These are phyloP conservation scores for Rhynchonema sp. DNA, from an alignment of 2,888 invertebrate genomes.

Conservation along the genomic window DNA sequence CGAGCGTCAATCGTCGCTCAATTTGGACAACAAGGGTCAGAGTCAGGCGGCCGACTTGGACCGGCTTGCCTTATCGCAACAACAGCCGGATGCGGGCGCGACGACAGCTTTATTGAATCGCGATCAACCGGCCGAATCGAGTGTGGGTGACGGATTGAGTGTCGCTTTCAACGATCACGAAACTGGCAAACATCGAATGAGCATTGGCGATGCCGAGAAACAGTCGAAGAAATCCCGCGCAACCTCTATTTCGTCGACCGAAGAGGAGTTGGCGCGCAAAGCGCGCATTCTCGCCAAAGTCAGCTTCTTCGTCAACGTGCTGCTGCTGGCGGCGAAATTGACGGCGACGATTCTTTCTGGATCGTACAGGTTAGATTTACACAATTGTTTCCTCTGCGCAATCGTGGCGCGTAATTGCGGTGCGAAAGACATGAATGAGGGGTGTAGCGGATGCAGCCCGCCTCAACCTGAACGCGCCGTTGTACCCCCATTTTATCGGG, in stretches of 20 bases:
- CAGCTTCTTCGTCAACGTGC: conserved; percentile 20
- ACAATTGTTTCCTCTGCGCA: background rate
- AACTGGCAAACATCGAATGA: background rate
- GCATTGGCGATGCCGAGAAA: background rate
- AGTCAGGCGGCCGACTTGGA: background rate
- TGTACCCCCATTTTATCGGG: no score
- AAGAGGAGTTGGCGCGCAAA: background rate
- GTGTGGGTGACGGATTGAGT: background rate
- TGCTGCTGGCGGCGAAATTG: conserved; percentile 30
- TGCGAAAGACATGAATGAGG: no score
- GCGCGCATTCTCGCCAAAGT: conserved; percentile 12
- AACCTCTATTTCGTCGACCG: background rate
- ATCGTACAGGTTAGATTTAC: conserved; percentile 14
- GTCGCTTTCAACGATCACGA: background rate
- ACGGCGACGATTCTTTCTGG: conserved; percentile 28
- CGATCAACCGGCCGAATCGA: background rate
- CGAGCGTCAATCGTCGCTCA: background rate
- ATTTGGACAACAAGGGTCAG: no score
- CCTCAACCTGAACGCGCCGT: no score
- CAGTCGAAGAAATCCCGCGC: background rate
- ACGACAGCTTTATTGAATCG: no score
- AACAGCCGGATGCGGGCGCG: background rate
- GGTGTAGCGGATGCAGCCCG: no score
- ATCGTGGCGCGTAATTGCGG: no score
- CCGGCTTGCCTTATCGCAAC: background rate